Evolutionary conservation across 2,797 vertebrate genomes (phyloP).

Genomic region (Calcarius lapponicus): DNA sequence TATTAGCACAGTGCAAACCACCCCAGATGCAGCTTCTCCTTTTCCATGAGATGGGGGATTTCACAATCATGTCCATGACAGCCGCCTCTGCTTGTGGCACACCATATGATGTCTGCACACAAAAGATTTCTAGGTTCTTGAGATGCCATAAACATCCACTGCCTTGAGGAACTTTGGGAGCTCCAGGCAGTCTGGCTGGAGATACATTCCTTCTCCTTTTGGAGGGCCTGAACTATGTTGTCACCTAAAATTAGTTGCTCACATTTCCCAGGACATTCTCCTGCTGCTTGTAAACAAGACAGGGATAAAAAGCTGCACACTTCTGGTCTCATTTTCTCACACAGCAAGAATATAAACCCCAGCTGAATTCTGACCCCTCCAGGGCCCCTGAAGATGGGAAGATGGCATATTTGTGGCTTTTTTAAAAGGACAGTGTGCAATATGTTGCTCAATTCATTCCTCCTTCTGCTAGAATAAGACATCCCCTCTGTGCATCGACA

Average conservation of each 20-base stretch:
- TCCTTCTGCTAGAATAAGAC: background rate
- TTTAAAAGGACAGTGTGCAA: background rate
- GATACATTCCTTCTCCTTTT: background rate
- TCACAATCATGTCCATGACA: background rate
- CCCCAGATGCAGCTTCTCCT: background rate
- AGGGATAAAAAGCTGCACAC: background rate
- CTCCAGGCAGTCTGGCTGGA: background rate
- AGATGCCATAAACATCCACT: background rate
- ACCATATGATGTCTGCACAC: background rate
- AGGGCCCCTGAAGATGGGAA: background rate
- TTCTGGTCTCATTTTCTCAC: background rate
- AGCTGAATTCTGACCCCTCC: background rate
- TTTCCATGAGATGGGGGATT: background rate
- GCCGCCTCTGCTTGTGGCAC: background rate
- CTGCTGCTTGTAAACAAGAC: background rate
- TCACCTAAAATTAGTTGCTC: background rate
- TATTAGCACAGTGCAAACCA: background rate
- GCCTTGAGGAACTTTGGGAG: background rate
- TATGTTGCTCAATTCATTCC: accelerated
- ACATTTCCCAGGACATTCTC: background rate
- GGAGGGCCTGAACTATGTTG: background rate
- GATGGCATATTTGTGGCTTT: background rate
- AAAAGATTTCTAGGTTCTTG: background rate
- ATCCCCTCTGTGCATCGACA: background rate
- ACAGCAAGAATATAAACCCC: background rate